Evolutionary conservation across 2,797 vertebrate species (phyloP).

Genomic region (Stomatorhinus walkeri): DNA sequence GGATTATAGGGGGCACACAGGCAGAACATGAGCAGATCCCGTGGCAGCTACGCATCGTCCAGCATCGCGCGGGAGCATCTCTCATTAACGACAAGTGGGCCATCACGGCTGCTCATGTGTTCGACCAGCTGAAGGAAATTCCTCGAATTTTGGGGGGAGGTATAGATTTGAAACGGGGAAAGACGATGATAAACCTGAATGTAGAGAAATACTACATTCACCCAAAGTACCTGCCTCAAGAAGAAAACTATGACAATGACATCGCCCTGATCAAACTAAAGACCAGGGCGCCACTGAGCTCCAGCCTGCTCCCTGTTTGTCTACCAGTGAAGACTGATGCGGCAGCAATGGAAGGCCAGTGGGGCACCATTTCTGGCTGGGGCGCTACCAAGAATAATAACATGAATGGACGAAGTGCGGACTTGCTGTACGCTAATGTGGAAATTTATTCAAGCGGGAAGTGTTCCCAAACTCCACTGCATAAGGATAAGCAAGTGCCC

Average conservation of each 20-base stretch:
- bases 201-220: conserved; percentile 67
- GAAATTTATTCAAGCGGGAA: background rate
- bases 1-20: conserved; percentile 63
- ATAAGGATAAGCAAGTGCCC: fast-evolving
- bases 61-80: conserved; percentile 59
- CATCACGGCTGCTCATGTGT: conserved; percentile 80
- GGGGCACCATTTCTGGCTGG: conserved; percentile 78
- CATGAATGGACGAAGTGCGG: fast-evolving
- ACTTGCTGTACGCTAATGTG: conserved; percentile 52
- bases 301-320: conserved; percentile 69
- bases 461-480: conserved; percentile 33
- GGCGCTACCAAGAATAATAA: fast-evolving
- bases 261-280: conserved; percentile 75
- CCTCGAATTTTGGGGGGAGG: conserved; percentile 28
- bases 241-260: conserved; percentile 65
- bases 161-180: background rate
- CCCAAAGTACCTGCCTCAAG: conserved; percentile 38
- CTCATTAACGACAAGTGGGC: conserved; percentile 83
- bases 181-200: conserved; percentile 27
- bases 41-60: conserved; percentile 67
- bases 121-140: conserved; percentile 23
- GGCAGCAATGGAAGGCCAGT: conserved; percentile 4
- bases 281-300: conserved; percentile 60
- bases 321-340: conserved; percentile 56
- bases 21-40: conserved; percentile 66